A percentile compares a stretch with the other conserved stretches of the same genome.
Conservation (phyloP, 2,113 vertebrate genomes). For the Eulemur rufifrons region DNA sequence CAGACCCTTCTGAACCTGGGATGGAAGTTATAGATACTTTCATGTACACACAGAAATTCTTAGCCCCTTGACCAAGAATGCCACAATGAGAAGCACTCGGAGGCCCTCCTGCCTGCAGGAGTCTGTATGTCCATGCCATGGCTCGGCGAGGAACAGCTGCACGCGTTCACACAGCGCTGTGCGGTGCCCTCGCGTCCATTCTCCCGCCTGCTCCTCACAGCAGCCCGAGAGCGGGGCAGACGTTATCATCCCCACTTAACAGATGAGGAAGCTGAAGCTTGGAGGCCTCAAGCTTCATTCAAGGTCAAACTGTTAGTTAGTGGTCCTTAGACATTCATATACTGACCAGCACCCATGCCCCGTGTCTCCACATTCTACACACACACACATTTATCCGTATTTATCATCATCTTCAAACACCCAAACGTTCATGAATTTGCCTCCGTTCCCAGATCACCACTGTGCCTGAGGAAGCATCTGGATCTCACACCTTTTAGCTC, state of each 20-base stretch:
- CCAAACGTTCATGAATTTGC: not conserved
- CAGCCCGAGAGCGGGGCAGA: not conserved
- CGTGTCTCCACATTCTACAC: not conserved
- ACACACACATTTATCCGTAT: not conserved
- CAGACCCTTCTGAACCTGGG: not conserved
- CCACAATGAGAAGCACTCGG: not conserved
- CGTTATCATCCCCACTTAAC: not conserved
- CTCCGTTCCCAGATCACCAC: not conserved
- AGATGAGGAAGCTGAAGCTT: not conserved
- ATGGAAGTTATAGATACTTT: not conserved
- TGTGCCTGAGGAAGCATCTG: not conserved
- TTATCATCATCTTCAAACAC: not conserved
- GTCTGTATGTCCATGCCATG: not conserved
- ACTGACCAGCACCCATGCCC: not conserved
- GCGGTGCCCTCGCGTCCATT: fast-evolving
- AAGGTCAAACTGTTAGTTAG: not conserved
- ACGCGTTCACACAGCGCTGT: not conserved
- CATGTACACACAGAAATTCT: not conserved
- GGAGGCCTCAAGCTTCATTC: not conserved
- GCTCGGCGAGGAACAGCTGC: not conserved
- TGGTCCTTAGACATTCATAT: not conserved
- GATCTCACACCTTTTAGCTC: not conserved
- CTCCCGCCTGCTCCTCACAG: not conserved
- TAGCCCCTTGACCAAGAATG: not conserved
- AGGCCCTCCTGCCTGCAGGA: not conserved